A percentile compares a stretch with the other conserved stretches of the same genome.
phyloP scores from a whole-genome alignment of 2,888 invertebrate species.

The Luperina testacea region DNA sequence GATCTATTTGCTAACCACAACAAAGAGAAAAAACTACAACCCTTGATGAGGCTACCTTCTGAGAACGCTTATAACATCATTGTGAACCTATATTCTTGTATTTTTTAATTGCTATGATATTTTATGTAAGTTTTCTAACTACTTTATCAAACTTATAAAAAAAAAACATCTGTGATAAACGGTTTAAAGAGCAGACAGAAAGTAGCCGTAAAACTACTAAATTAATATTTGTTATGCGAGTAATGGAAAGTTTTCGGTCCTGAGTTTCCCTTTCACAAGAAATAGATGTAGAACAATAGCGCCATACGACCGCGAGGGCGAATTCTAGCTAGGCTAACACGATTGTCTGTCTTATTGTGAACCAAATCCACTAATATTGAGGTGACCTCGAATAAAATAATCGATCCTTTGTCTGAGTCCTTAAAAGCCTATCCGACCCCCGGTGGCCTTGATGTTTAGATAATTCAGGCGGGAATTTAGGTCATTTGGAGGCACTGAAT shows the following conservation, averaged over 20 bases:
- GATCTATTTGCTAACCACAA: slow-evolving; percentile 38
- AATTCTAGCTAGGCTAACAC: slow-evolving; percentile 33
- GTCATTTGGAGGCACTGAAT: slow-evolving; percentile 69
- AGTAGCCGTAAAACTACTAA: background rate
- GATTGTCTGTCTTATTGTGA: slow-evolving; percentile 48
- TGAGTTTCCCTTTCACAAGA: slow-evolving; percentile 8
- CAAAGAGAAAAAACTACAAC: slow-evolving; percentile 21
- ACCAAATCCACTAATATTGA: slow-evolving; percentile 50
- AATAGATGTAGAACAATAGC: slow-evolving; percentile 11
- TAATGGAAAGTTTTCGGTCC: slow-evolving; percentile 9
- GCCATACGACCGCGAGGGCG: slow-evolving; percentile 4
- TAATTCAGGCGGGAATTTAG: slow-evolving; percentile 80
- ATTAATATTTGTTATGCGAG: background rate
- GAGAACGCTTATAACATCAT: slow-evolving; percentile 24
- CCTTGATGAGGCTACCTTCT: slow-evolving; percentile 29
- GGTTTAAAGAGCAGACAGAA: background rate
- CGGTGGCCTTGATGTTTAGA: slow-evolving; percentile 77
- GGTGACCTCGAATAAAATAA: slow-evolving; percentile 58
- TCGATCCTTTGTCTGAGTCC: slow-evolving; percentile 61
- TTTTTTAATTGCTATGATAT: background rate
- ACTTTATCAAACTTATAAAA: background rate
- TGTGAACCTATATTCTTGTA: background rate
- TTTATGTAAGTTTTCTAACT: no score
- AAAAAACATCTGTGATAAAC: background rate
- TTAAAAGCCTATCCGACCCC: slow-evolving; percentile 67